Base-by-base conservation (phyloP, 2,888 invertebrate species). In the Athetis lepigone region DNA sequence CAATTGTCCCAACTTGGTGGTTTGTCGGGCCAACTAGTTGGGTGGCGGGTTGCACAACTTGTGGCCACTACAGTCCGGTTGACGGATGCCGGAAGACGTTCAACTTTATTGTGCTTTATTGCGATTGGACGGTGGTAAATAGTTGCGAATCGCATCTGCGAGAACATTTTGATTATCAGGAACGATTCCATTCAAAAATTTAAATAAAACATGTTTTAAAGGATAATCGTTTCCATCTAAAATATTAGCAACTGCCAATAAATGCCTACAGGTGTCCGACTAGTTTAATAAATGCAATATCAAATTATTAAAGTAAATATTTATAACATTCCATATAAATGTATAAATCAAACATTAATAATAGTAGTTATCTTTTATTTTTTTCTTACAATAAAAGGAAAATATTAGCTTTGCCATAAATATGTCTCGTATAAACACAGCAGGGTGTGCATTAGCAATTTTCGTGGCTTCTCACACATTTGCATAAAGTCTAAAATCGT, bases 81-180 rank as follows among this genome's bases (percentile, higher is more conserved):
- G 88, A 90, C 86, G 89, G 86, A 88, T 92, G 92, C 93, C 93
- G 93, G 93, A 93, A 93, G 90, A 90, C 88, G 86, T 89, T 84
- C 84, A 88, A 83, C 85, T 91, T 92, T 90, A 92, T 91, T 87
- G 88, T 89, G 83, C 87, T 92, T 92, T 92, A 92, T 91, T 88
- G 89, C 87, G 84, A 92, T 90, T 90, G 91, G 83, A 81, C 79
- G 84, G 88, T 83, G 87, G 87, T 86, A 87, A 88, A 88, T 84
- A 87, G 79, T 81, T 79, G 88, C 82, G 81, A 85, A 85, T 82
- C 74, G 79, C 82, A 72, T 81, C 79, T 84, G 77, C 82, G 83
- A 83, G 81, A 86, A 85, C 82, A 80, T 85, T 72, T 86, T 85
- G 83, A 81, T 79, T 82, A 81, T 79, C 72, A 73, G 52, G 74